Conservation (phyloP, 2,113 vertebrate species). For the Paradoxurus hermaphroditus region DNA sequence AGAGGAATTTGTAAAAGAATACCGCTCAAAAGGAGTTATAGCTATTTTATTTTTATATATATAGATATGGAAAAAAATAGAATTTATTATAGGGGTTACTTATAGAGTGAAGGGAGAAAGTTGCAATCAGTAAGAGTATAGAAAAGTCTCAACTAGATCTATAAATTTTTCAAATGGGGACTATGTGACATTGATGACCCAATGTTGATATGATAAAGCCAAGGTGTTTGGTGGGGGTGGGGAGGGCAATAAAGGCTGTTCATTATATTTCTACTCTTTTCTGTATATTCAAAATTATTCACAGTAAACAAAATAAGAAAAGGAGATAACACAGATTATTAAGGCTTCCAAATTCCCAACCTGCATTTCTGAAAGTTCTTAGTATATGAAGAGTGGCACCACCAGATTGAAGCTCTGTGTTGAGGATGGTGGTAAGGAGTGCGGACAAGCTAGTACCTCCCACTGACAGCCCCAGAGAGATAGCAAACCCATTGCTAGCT, state of each 20-base stretch:
- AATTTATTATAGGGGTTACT: not conserved
- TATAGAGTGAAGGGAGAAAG: not conserved
- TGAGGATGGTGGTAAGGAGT: not conserved
- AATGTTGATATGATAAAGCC: not conserved
- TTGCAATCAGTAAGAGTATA: not conserved
- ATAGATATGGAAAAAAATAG: not conserved
- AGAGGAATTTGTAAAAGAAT: not conserved
- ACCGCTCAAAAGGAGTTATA: not conserved
- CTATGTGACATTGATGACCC: not conserved
- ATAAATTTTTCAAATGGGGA: not conserved
- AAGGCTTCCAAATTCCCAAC: not conserved
- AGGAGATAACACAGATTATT: not conserved
- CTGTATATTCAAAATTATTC: not conserved
- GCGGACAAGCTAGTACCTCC: not conserved
- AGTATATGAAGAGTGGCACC: not conserved
- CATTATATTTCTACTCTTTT: not conserved
- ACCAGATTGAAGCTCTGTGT: not conserved
- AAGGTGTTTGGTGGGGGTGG: not conserved
- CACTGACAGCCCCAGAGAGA: not conserved
- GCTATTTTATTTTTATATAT: not conserved
- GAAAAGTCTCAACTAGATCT: not conserved
- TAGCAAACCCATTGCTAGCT: not conserved
- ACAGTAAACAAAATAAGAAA: not conserved
- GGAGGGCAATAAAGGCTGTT: not conserved
- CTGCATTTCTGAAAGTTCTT: not conserved